Conservation (phyloP, 2,888 invertebrate species). For the Pyrocoelia pectoralis region DNA sequence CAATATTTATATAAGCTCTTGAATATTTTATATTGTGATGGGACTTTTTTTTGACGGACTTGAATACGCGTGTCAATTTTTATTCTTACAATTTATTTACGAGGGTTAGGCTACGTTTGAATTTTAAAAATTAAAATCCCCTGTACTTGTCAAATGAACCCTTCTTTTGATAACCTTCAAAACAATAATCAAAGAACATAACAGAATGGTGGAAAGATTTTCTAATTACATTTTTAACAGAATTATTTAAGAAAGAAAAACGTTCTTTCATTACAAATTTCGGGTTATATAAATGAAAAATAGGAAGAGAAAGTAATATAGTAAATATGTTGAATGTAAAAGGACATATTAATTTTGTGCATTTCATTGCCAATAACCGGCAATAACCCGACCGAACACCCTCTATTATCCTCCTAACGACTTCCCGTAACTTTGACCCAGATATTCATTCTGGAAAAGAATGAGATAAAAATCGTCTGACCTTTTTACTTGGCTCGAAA, state of each 20-base stretch:
- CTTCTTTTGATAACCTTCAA: constrained; percentile 35
- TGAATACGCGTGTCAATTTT: constrained; percentile 40
- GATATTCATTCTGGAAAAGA: constrained; percentile 55
- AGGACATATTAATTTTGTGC: constrained; percentile 38
- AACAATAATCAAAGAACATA: constrained; percentile 32
- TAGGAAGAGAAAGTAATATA: constrained; percentile 23
- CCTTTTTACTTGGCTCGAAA: constrained; percentile 46
- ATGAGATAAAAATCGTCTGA: constrained; percentile 57
- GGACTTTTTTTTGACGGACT: constrained; percentile 39
- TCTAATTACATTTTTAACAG: constrained; percentile 15
- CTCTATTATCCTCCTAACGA: constrained; percentile 55
- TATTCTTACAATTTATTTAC: constrained; percentile 38
- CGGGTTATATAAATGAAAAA: not conserved
- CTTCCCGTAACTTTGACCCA: constrained; percentile 58
- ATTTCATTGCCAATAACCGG: constrained; percentile 50
- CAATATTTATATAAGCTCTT: constrained; percentile 41
- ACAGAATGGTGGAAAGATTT: constrained; percentile 31
- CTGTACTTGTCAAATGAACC: constrained; percentile 35
- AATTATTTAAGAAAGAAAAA: not conserved
- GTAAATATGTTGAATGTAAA: constrained; percentile 19
- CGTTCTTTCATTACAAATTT: not conserved
- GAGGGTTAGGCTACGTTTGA: constrained; percentile 35
- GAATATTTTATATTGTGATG: constrained; percentile 41
- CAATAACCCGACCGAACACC: constrained; percentile 50
- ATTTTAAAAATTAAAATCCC: constrained; percentile 38